phyloP scores from a whole-genome alignment of 2,113 vertebrate species.

The Morphnarchus princeps region DNA sequence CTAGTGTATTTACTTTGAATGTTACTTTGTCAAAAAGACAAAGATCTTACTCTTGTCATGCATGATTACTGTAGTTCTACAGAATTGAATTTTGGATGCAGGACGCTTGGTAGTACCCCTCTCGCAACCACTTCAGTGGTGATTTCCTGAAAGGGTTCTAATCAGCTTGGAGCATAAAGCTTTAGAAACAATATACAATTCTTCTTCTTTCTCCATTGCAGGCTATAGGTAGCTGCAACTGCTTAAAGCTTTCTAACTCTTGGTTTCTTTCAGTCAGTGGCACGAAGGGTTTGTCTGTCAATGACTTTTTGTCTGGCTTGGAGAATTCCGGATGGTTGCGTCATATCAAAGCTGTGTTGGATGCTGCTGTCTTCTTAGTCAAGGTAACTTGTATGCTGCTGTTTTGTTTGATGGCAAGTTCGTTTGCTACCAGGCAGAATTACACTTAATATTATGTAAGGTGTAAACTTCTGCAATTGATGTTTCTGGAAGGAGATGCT shows the following conservation, averaged over 20 bases:
- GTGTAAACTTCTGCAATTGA: not conserved
- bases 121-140: not conserved
- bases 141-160: not conserved
- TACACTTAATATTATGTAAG: not conserved
- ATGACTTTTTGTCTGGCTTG: slow-evolving; percentile 88
- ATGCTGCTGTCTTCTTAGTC: slow-evolving; percentile 89
- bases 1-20: not conserved
- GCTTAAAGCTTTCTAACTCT: not conserved
- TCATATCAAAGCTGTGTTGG: slow-evolving; percentile 92
- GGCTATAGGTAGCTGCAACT: not conserved
- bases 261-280: slow-evolving; percentile 80
- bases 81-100: not conserved
- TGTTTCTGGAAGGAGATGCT: not conserved
- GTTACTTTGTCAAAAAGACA: not conserved
- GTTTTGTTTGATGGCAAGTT: not conserved
- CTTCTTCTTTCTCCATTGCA: not conserved
- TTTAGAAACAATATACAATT: not conserved
- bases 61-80: not conserved
- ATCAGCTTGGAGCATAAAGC: not conserved
- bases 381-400: slow-evolving; percentile 75
- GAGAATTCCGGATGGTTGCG: slow-evolving; percentile 93
- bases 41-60: not conserved
- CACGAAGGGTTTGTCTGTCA: slow-evolving; percentile 84
- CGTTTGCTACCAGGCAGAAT: not conserved
- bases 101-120: not conserved